Percentiles rank a stretch among this genome's conserved stretches.
Conservation (phyloP, 2,113 vertebrate genomes). For the Istiophorus platypterus region DNA sequence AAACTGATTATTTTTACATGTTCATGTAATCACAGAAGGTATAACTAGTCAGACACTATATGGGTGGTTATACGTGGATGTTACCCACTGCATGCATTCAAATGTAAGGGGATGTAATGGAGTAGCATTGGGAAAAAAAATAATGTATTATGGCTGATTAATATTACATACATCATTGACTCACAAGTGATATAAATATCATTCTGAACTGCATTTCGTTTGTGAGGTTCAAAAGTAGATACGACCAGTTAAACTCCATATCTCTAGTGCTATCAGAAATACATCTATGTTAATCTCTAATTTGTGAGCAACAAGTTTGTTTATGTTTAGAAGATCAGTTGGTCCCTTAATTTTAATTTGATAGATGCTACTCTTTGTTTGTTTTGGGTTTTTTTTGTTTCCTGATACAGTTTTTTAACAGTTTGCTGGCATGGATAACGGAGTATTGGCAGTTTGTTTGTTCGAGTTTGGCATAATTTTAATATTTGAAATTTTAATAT, state of each 20-base stretch:
- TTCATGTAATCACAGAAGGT: no score
- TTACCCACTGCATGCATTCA: background rate
- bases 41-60: no score
- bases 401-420: background rate
- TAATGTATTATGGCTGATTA: constrained; percentile 2
- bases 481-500: no score
- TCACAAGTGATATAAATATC: background rate
- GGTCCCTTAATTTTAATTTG: no score
- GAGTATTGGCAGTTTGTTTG: background rate
- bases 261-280: background rate
- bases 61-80: no score
- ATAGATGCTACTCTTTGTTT: background rate
- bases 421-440: background rate
- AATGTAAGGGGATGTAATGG: background rate
- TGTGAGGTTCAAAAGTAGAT: background rate
- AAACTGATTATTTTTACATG: no score
- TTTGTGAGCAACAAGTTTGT: background rate
- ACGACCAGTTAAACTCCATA: background rate
- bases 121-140: background rate
- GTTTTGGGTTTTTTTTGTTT: background rate
- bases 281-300: background rate
- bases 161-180: background rate
- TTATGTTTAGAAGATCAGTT: no score
- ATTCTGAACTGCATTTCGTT: background rate
- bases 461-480: constrained; percentile 10